These are phyloP conservation scores for Neodon shergylaensis DNA, from an alignment of 2,113 vertebrate genomes.

Conservation along the genomic window DNA sequence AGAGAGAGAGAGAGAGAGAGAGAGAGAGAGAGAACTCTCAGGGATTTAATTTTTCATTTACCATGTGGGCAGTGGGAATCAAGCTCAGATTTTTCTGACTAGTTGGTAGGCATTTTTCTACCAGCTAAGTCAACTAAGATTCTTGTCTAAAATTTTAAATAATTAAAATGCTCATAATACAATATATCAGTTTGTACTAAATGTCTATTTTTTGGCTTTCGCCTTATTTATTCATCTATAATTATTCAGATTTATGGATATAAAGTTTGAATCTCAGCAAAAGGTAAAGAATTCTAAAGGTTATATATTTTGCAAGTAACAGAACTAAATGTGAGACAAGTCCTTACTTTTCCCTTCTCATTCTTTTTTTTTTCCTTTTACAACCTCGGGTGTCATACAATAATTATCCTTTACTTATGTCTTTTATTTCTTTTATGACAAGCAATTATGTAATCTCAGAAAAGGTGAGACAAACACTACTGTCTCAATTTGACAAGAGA, in stretches of 20 bases:
- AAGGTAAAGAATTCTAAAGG: background rate
- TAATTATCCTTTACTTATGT: slow-evolving; percentile 2
- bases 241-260: background rate
- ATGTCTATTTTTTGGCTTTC: background rate
- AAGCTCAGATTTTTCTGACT: background rate
- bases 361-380: background rate
- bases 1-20: too few relatives aligned
- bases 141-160: too few relatives aligned
- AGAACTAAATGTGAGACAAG: background rate
- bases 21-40: too few relatives aligned
- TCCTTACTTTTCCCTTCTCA: background rate
- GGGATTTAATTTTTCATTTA: background rate
- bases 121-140: background rate
- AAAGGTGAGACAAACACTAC: slow-evolving; percentile 38
- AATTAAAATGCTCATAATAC: background rate
- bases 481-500: slow-evolving; percentile 43
- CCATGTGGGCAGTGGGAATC: background rate
- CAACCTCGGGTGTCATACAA: background rate
- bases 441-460: slow-evolving; percentile 37
- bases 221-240: background rate
- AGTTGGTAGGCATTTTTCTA: background rate
- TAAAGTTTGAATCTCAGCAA: background rate
- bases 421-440: slow-evolving; percentile 57
- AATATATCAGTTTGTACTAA: background rate
- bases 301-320: background rate